Evolutionary conservation across 2,888 invertebrate species (phyloP).

Genomic region (Venustoraphidia nigricollis): DNA sequence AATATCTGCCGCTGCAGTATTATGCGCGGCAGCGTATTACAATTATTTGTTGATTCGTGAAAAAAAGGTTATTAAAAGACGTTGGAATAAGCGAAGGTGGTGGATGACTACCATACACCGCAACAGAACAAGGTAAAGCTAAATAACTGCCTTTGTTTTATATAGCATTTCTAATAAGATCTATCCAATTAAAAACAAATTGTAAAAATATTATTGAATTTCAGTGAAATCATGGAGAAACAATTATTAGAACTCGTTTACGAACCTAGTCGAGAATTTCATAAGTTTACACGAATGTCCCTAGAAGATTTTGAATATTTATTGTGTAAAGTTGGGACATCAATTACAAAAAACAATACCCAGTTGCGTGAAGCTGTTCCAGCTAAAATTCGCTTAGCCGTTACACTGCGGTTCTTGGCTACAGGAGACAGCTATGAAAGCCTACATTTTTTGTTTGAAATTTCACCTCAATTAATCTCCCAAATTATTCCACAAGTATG

Average conservation of each 20-base stretch:
- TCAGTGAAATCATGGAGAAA: background rate
- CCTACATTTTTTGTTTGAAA: constrained; percentile 14
- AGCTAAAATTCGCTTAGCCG: constrained; percentile 16
- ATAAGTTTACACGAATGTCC: constrained; percentile 16
- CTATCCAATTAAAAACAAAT: background rate
- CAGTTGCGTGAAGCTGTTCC: constrained; percentile 13
- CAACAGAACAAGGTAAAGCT: background rate
- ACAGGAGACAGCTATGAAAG: constrained; percentile 10
- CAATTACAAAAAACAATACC: constrained; percentile 18
- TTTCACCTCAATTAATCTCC: constrained; percentile 15
- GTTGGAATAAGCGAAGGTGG: background rate
- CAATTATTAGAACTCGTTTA: constrained; percentile 11
- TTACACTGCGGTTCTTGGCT: constrained; percentile 18
- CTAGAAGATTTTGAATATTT: constrained; percentile 17
- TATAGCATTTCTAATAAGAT: background rate
- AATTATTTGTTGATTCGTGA: no score
- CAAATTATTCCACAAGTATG: constrained; percentile 17
- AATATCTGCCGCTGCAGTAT: no score
- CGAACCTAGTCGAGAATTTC: constrained; percentile 17
- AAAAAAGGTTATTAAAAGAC: background rate
- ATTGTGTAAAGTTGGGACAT: constrained; percentile 15
- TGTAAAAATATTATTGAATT: background rate
- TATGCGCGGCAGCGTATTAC: no score
- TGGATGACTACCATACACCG: background rate
- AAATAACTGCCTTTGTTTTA: background rate